A percentile compares a stretch with the other conserved stretches of the same genome.
These are phyloP conservation scores for Tangara arthus DNA, from an alignment of 2,797 vertebrate genomes.

Conservation along the genomic window DNA sequence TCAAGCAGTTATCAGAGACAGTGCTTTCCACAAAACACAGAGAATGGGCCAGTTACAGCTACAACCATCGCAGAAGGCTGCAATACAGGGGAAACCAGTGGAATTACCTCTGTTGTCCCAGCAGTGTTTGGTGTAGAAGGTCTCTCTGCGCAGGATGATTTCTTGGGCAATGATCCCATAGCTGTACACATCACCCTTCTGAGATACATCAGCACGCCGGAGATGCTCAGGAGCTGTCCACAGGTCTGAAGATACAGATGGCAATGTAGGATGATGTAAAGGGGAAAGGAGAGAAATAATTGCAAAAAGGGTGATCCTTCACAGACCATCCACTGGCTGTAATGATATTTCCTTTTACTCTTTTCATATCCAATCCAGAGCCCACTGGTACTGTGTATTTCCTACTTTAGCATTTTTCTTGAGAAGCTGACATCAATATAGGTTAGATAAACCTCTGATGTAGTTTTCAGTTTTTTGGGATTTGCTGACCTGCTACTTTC, in stretches of 20 bases:
- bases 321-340: neutral
- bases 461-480: neutral
- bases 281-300: neutral
- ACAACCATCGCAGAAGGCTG: neutral
- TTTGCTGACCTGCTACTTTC: neutral
- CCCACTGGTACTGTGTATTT: neutral
- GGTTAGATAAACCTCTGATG: neutral
- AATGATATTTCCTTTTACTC: neutral
- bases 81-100: neutral
- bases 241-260: conserved; percentile 66
- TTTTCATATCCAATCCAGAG: neutral
- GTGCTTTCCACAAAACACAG: neutral
- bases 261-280: neutral
- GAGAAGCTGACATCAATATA: neutral
- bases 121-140: conserved; percentile 82
- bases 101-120: conserved; percentile 77
- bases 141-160: conserved; percentile 83
- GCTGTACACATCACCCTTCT: conserved; percentile 95
- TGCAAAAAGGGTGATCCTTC: neutral
- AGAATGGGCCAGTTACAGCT: neutral
- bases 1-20: neutral
- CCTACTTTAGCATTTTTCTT: neutral
- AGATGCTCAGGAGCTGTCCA: conserved; percentile 93
- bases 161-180: conserved; percentile 93
- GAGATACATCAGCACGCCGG: conserved; percentile 82